These are phyloP conservation scores for Strix occidentalis DNA, from an alignment of 2,797 vertebrate genomes.

Conservation along the genomic window DNA sequence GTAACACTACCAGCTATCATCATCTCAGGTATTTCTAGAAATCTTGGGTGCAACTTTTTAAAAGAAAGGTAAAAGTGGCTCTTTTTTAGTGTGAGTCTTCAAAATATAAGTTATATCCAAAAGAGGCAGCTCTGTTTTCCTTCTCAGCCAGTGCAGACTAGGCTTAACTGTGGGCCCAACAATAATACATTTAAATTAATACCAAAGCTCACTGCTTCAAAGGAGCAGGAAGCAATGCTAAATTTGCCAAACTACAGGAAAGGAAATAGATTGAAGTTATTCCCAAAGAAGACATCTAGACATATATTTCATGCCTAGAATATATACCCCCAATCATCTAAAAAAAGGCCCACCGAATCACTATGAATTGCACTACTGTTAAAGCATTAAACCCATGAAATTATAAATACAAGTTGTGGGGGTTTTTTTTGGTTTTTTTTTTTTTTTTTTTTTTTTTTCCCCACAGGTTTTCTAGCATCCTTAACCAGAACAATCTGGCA, in stretches of 20 bases:
- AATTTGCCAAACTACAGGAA: not conserved
- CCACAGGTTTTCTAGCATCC: not conserved
- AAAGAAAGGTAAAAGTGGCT: not conserved
- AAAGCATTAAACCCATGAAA: not conserved
- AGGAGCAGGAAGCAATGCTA: not conserved
- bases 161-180: not conserved
- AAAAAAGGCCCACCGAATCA: not conserved
- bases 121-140: not conserved
- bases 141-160: not conserved
- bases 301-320: not conserved
- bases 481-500: not conserved
- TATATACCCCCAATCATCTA: not conserved
- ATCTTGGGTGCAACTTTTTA: not conserved
- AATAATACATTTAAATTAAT: not conserved
- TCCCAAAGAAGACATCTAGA: not conserved
- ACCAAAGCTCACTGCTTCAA: not conserved
- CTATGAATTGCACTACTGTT: not conserved
- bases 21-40: not conserved
- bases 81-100: rapidly evolving
- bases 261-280: not conserved
- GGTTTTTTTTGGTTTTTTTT: too few relatives aligned
- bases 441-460: not conserved
- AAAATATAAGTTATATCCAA: not conserved
- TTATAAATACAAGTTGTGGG: not conserved
- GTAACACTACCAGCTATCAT: not conserved